Evolutionary conservation across 1,140 invertebrate genomes (phyloP).

Genomic region (Eupeodes corollae): DNA sequence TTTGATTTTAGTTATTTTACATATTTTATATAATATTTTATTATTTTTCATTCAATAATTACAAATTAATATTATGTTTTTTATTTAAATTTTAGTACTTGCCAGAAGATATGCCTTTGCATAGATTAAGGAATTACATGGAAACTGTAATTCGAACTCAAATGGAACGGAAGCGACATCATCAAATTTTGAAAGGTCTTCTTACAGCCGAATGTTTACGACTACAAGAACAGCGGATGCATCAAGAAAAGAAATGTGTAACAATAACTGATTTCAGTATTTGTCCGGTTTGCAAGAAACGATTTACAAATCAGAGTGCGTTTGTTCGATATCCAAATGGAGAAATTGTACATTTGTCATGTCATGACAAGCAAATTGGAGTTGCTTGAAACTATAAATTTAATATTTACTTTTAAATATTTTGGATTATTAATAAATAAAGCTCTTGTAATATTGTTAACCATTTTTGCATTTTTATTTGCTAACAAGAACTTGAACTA

Average conservation of each 20-base stretch:
- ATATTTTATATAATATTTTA: slow-evolving; percentile 5
- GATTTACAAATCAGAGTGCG: slow-evolving; percentile 82
- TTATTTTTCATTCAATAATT: not conserved
- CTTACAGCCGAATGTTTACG: slow-evolving; percentile 72
- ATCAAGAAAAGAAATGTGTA: slow-evolving; percentile 68
- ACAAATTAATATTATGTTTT: slow-evolving; percentile 12
- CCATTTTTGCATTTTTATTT: too few relatives aligned
- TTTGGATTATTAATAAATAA: too few relatives aligned
- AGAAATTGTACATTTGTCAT: slow-evolving; percentile 85
- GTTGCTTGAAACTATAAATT: too few relatives aligned
- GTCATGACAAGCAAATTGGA: slow-evolving; percentile 39
- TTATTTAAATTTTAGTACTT: slow-evolving; percentile 41
- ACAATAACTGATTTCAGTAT: slow-evolving; percentile 75
- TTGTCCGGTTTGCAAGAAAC: slow-evolving; percentile 84
- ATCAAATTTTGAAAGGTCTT: slow-evolving; percentile 69
- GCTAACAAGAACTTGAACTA: too few relatives aligned
- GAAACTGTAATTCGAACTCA: slow-evolving; percentile 64
- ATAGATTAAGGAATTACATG: slow-evolving; percentile 63
- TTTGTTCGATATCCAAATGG: slow-evolving; percentile 87
- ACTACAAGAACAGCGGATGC: slow-evolving; percentile 66
- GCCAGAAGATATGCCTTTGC: slow-evolving; percentile 62
- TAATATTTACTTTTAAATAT: too few relatives aligned
- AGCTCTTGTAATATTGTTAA: too few relatives aligned
- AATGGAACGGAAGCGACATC: slow-evolving; percentile 55
- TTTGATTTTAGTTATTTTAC: too few relatives aligned